Evolutionary conservation across 2,888 invertebrate genomes (phyloP), one percentile per base, ranked within the genome.

Genomic region (Xylophagus ater): DNA sequence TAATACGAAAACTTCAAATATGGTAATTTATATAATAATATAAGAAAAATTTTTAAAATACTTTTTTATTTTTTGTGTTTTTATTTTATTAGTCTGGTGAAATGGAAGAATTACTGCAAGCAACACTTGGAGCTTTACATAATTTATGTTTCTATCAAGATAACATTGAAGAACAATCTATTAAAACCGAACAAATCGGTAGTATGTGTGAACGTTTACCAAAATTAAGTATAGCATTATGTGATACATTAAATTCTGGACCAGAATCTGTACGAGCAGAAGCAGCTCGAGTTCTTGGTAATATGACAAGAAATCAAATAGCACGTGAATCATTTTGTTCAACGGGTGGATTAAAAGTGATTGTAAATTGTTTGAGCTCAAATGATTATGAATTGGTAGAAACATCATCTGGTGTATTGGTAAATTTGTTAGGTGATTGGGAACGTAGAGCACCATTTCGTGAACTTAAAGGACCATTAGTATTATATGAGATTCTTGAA

Each of bases 221-320:
- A 3, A 55, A 61, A 23, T 42, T 65, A 30, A 55, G 59, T 3
- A 46, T 46, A 4, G 50, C 53, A 4, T 37, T 66, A 23, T 59
- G 56, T 20, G 45, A 46, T 1, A 57, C 57, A 1, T 35, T 66
- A 25, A 47, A 48, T 8, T 49, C 43, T n/a, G 51, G 54, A 42
- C 34, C 61, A 48, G 32, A 53, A 51, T 8, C 60, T 58, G 62
- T 69, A 41, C 67, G 58, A 33, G 54, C 72, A 47, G 88, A 88
- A 66, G 77, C 83, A 17, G 78, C 81, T 51, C 70, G 88, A 44
- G 87, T 87, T 38, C 72, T 86, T 47, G 88, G 87, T 20, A 89
- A 89, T 65, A 65, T 89, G 47, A 82, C 87, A 2, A 70, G 87
- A 28, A 78, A 79, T 17, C 70, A 72, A 57, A 60, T 69, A 44